Percentiles rank a stretch among this genome's conserved stretches.
Conservation (phyloP, 2,113 vertebrate genomes). For the Nibea coibor region DNA sequence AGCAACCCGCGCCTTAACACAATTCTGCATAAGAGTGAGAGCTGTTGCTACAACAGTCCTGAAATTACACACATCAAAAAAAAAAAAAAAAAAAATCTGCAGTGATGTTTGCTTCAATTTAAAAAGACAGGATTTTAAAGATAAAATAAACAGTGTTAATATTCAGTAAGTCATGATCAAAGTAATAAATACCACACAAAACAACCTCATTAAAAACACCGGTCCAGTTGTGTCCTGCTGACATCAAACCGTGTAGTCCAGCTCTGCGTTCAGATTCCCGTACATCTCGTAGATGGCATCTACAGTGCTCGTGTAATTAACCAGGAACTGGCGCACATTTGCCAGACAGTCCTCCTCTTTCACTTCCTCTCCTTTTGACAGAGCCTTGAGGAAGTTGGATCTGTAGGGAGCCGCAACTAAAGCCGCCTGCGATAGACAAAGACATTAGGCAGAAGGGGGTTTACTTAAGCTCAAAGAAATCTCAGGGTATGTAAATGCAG, state of each 20-base stretch:
- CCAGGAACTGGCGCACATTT: constrained; percentile 90
- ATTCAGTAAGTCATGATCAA: constrained; percentile 31
- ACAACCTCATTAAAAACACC: constrained; percentile 6
- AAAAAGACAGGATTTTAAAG: constrained; percentile 24
- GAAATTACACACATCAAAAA: neutral
- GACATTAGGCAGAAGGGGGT: neutral
- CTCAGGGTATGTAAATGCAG: too few species aligned
- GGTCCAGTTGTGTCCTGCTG: rapidly evolving
- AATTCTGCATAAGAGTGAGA: neutral
- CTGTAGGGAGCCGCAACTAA: constrained; percentile 90
- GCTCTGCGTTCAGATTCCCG: constrained; percentile 89
- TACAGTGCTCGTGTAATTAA: constrained; percentile 88
- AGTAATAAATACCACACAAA: constrained; percentile 60
- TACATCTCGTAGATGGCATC: constrained; percentile 97
- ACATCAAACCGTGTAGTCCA: constrained; percentile 91
- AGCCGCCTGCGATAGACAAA: constrained; percentile 82
- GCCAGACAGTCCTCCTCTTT: constrained; percentile 92
- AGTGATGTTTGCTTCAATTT: constrained; percentile 2
- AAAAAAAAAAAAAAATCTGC: too few species aligned
- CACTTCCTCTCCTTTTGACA: constrained; percentile 93
- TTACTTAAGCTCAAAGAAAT: neutral
- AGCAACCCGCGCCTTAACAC: constrained; percentile 8
- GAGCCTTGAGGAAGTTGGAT: constrained; percentile 92
- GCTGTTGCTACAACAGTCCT: neutral
- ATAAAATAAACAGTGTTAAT: constrained; percentile 1